Evolutionary conservation across 2,797 vertebrate species (phyloP).

Genomic region (Lepilemur ruficaudatus): DNA sequence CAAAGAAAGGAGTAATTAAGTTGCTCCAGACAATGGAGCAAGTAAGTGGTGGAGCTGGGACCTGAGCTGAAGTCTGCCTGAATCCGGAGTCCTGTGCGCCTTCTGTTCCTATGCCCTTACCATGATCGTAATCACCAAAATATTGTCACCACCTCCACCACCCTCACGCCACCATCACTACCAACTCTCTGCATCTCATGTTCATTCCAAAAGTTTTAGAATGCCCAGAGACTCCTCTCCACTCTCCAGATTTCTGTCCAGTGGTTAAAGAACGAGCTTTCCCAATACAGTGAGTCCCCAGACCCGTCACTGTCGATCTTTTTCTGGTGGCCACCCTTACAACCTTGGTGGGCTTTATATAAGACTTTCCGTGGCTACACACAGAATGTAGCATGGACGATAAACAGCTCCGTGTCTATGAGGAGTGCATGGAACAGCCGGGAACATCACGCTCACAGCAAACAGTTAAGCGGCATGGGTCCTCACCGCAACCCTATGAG

Average conservation of each 20-base stretch:
- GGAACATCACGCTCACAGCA: not conserved
- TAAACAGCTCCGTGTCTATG: not conserved
- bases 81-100: not conserved
- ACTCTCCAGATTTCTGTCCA: not conserved
- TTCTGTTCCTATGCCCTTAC: not conserved
- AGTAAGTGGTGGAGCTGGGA: not conserved
- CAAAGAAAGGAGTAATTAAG: not conserved
- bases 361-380: not conserved
- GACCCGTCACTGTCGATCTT: not conserved
- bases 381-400: accelerated
- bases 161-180: not conserved
- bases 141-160: not conserved
- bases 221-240: too few species aligned
- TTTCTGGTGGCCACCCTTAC: not conserved
- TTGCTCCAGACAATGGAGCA: not conserved
- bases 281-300: not conserved
- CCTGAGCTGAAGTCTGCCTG: not conserved
- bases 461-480: not conserved
- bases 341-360: not conserved
- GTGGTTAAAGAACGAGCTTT: not conserved
- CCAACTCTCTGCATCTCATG: too few species aligned
- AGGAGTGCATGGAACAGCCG: too few species aligned
- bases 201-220: not conserved
- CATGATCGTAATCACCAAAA: not conserved
- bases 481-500: not conserved